A percentile compares a stretch with the other conserved stretches of the same genome.
Conservation (phyloP, 2,888 invertebrate genomes). For the Tachystola acroxantha region DNA sequence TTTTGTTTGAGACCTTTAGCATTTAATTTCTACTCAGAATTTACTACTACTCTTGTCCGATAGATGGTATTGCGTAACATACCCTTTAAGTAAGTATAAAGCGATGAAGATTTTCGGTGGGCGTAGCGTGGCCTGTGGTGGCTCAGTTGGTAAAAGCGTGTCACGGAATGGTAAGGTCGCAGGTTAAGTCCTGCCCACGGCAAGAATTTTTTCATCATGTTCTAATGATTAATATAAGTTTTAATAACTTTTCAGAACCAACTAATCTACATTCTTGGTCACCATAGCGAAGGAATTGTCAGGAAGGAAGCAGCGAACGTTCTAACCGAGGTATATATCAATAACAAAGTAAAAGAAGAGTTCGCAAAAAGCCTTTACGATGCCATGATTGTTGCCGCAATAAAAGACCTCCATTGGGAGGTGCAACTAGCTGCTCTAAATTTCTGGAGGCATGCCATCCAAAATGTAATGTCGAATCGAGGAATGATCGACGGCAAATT, state of each 20-base stretch:
- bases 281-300: slow-evolving; percentile 84
- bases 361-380: slow-evolving; percentile 70
- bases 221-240: too few species aligned
- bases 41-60: too few species aligned
- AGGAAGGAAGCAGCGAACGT: slow-evolving; percentile 81
- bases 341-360: slow-evolving; percentile 73
- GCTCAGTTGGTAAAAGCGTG: too few species aligned
- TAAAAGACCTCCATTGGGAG: slow-evolving; percentile 85
- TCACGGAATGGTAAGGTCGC: too few species aligned
- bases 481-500: slow-evolving; percentile 87
- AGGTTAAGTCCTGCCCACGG: too few species aligned
- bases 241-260: slow-evolving; percentile 42
- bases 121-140: too few species aligned
- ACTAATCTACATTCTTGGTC: slow-evolving; percentile 71
- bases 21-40: too few species aligned
- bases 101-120: too few species aligned
- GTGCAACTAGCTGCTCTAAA: slow-evolving; percentile 82
- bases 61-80: too few species aligned
- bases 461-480: slow-evolving; percentile 53
- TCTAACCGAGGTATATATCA: slow-evolving; percentile 77
- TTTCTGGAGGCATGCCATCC: slow-evolving; percentile 82
- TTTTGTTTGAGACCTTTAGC: too few species aligned
- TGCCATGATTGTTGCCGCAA: slow-evolving; percentile 78
- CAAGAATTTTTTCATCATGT: too few species aligned
- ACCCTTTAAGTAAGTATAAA: too few species aligned